Conservation (phyloP, 2,113 vertebrate species). For the Pelecanus crispus region DNA sequence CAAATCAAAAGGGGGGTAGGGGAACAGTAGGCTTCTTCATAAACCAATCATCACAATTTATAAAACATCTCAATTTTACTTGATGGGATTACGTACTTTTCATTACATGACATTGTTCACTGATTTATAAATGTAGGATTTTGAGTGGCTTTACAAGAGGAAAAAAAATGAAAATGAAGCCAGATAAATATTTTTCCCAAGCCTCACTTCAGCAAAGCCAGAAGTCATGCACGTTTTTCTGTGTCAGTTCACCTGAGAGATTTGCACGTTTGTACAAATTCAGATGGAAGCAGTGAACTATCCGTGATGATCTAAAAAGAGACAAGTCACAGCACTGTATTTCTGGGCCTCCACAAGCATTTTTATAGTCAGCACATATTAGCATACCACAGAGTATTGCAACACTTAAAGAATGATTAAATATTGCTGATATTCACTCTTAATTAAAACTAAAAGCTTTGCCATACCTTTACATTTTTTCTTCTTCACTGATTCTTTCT, state of each 20-base stretch:
- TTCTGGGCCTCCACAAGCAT: background rate
- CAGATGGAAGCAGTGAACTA: background rate
- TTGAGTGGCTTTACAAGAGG: background rate
- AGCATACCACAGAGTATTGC: background rate
- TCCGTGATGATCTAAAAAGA: fast-evolving
- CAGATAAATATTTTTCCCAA: background rate
- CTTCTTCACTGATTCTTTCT: background rate
- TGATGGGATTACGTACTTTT: background rate
- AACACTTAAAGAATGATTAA: background rate
- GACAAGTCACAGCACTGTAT: background rate
- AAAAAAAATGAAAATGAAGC: background rate
- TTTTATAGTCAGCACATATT: background rate
- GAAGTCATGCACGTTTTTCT: fast-evolving
- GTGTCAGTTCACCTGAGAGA: background rate
- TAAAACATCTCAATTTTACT: background rate
- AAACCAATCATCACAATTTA: background rate
- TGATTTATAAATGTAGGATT: background rate
- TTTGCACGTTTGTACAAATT: background rate
- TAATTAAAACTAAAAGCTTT: background rate
- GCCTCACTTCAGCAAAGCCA: background rate
- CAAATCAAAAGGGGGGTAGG: background rate
- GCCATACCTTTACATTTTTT: background rate
- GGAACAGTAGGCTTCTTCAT: background rate
- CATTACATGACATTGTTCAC: background rate
- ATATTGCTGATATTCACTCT: background rate